These are phyloP conservation scores for Phoebastria nigripes DNA, from an alignment of 2,797 vertebrate genomes.

Conservation along the genomic window DNA sequence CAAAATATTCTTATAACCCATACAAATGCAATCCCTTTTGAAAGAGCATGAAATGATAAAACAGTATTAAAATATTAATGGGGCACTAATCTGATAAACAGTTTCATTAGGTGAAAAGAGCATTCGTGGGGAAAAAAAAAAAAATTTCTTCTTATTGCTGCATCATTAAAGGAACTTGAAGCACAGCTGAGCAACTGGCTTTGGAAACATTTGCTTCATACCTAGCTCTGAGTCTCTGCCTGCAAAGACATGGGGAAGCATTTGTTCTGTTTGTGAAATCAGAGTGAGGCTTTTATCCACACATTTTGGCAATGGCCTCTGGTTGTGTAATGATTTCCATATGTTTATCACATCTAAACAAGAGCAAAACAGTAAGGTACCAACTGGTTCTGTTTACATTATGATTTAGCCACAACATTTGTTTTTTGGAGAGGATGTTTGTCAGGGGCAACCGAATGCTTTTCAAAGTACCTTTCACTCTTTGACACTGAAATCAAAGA, in stretches of 20 bases:
- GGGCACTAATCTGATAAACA: not conserved
- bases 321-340: slow-evolving; percentile 10
- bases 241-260: not conserved
- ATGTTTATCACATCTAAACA: slow-evolving; percentile 31
- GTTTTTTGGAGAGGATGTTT: not conserved
- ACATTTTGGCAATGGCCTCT: not conserved
- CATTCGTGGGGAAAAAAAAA: not conserved
- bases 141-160: not conserved
- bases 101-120: not conserved
- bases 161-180: not conserved
- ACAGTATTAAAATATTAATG: not conserved
- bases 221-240: not conserved
- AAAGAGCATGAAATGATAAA: not conserved
- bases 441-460: not conserved
- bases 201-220: not conserved
- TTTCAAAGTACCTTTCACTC: not conserved
- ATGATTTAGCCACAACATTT: not conserved
- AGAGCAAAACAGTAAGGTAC: not conserved
- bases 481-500: not conserved
- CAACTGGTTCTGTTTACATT: not conserved
- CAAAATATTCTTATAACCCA: not conserved
- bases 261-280: not conserved
- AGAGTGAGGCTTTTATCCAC: not conserved
- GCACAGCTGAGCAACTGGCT: not conserved
- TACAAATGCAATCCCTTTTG: not conserved